Evolutionary conservation across 2,888 invertebrate genomes (phyloP).

Genomic region (Arge pagana): DNA sequence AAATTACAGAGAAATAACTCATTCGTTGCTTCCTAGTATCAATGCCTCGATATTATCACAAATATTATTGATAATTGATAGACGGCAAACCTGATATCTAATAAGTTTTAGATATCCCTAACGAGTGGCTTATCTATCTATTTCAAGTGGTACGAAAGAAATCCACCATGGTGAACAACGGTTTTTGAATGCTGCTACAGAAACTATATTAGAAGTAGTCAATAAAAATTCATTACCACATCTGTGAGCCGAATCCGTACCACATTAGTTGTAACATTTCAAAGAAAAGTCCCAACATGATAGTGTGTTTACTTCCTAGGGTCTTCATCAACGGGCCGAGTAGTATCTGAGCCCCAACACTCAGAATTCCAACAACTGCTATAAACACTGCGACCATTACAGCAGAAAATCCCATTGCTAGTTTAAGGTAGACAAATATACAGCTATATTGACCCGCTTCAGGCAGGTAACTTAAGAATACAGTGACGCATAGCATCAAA

Average conservation of each 20-base stretch:
- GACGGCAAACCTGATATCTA: no score
- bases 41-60: no score
- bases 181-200: no score
- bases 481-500: slow-evolving; percentile 94
- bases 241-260: slow-evolving; percentile 95
- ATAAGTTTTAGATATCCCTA: no score
- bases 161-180: no score
- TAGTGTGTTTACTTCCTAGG: slow-evolving; percentile 94
- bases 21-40: no score
- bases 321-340: slow-evolving; percentile 72
- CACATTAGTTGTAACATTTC: slow-evolving; percentile 97
- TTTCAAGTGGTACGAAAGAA: no score
- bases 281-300: slow-evolving; percentile 94
- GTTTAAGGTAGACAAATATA: slow-evolving; percentile 97
- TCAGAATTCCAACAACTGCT: slow-evolving; percentile 93
- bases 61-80: no score
- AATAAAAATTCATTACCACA: slow-evolving; percentile 77
- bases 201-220: no score
- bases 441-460: slow-evolving; percentile 99
- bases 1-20: no score
- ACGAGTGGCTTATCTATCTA: no score
- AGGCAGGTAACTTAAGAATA: slow-evolving; percentile 96
- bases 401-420: slow-evolving; percentile 94
- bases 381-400: slow-evolving; percentile 97
- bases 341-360: slow-evolving; percentile 92